phyloP scores from a whole-genome alignment of 2,797 vertebrate species.

The Sorex maritimensis region DNA sequence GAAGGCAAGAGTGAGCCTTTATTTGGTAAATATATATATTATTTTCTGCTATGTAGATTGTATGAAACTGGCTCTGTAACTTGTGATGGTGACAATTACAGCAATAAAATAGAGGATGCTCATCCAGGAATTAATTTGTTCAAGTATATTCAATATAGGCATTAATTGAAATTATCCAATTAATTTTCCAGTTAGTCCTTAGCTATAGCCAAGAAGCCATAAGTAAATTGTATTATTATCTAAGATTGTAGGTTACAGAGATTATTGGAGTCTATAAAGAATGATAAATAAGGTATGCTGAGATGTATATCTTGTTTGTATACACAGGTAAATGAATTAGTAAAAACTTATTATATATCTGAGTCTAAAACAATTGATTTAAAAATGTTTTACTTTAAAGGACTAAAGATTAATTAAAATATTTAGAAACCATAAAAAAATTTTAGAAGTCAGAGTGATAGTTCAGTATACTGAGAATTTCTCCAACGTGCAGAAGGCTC shows the following conservation, averaged over 20 bases:
- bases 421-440: no score
- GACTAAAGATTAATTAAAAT: slow-evolving; percentile 63
- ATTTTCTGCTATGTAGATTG: background rate
- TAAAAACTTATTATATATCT: background rate
- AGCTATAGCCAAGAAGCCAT: background rate
- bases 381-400: slow-evolving; percentile 39
- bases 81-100: background rate
- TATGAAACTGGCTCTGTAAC: background rate
- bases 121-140: background rate
- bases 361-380: background rate
- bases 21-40: background rate
- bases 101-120: background rate
- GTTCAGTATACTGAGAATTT: no score
- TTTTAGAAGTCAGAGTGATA: no score
- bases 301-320: background rate
- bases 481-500: no score
- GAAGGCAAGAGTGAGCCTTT: background rate
- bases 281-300: background rate
- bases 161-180: background rate
- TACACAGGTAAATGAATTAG: slow-evolving; percentile 51
- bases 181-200: background rate
- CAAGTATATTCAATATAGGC: background rate
- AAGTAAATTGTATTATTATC: background rate
- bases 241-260: slow-evolving; percentile 1
- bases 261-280: background rate